Base-by-base conservation (phyloP, 2,888 invertebrate species). In the Nowickia ferox region DNA sequence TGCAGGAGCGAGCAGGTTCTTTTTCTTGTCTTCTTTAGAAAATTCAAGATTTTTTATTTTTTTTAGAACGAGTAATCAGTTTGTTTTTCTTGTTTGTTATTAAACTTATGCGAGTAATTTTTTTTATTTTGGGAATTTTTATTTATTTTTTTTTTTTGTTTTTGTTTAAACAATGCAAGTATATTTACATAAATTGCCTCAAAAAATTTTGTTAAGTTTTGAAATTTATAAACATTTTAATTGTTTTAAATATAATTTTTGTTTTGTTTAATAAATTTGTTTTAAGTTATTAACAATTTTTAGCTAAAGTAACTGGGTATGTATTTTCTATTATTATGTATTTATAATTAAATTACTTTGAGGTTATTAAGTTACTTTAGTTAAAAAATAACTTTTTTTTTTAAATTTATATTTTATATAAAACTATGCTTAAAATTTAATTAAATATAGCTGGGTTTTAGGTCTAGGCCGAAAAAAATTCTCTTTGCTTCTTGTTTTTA, bases 131-230 rank as follows among this genome's bases (percentile, higher is more conserved):
- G 19, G 22, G 79, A 40, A 51, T 17, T 65, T 81, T 17, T 42
- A 55, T 17, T 65, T 81, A 15, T 42, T 55, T 75, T 68, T 53
- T 42, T 68, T 30, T 55, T 75, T 68, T 53, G 30, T 68, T 30
- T 65, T 66, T 44, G 22, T 75, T 63, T 85, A 71, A 85, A 85
- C 71, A 86, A 85, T 85, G 85, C 85, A 82, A 78, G 79, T 75
- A 79, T 86, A 86, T 86, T 86, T 86, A 86, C 86, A 86, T 83
- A 86, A 86, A 86, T 86, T 86, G 83, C 86, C 76, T 86, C 86
- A 86, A 86, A 86, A 86, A 84, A 76, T 48, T 72, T 77, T 77
- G 13, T 79, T 77, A 59, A 72, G 59, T 77, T 77, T 77, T 71
- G 13, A 72, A 69, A 63, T 65, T 71, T 81, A 77, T 84, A 63